phyloP scores from a whole-genome alignment of 2,888 invertebrate species.

The Tetragonisca angustula region DNA sequence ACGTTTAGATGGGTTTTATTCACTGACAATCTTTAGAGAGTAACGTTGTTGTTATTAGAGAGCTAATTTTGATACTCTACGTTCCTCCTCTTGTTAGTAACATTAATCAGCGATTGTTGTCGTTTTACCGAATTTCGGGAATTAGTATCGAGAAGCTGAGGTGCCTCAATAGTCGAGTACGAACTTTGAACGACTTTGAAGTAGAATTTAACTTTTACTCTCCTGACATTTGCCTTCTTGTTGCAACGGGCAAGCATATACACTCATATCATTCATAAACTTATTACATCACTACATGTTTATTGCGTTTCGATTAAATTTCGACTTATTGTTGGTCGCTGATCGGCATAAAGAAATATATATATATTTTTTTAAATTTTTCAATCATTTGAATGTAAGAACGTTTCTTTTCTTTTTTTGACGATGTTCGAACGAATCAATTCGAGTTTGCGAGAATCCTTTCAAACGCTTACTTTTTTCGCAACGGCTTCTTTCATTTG shows the following conservation, averaged over 20 bases:
- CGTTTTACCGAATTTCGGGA: conserved; percentile 2
- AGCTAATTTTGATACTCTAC: background rate
- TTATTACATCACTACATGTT: conserved; percentile 13
- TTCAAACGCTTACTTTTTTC: conserved; percentile 24
- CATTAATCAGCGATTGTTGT: background rate
- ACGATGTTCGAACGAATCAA: background rate
- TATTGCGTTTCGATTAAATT: background rate
- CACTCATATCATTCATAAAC: conserved; percentile 54
- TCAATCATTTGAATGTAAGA: background rate
- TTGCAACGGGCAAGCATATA: conserved; percentile 33
- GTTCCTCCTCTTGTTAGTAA: conserved; percentile 25
- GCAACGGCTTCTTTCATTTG: conserved; percentile 21
- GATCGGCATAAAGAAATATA: background rate
- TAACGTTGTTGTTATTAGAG: conserved; percentile 30
- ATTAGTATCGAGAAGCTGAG: conserved; percentile 51
- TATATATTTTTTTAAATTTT: background rate
- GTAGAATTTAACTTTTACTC: conserved; percentile 8
- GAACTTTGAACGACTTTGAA: conserved; percentile 13
- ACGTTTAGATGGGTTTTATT: conserved; percentile 25
- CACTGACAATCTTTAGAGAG: conserved; percentile 27
- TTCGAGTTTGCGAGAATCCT: background rate
- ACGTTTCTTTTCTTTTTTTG: background rate
- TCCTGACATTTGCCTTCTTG: conserved; percentile 14
- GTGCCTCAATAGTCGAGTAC: conserved; percentile 40
- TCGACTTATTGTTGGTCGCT: background rate